These are phyloP conservation scores for Drosophila biarmipes DNA, from an alignment of 1,140 invertebrate genomes.

Conservation along the genomic window DNA sequence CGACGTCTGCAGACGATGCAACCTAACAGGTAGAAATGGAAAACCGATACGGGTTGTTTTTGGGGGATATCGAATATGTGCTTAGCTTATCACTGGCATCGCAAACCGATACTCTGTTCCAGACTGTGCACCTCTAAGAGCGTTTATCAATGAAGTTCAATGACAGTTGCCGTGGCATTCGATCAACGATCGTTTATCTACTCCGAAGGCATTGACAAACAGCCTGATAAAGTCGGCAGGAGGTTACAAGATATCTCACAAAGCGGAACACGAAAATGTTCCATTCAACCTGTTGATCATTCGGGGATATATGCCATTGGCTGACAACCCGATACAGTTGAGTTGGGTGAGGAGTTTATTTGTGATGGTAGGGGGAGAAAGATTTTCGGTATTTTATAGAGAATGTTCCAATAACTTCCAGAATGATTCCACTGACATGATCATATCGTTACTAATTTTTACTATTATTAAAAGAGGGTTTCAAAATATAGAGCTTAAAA, in stretches of 20 bases:
- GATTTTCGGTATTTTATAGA: neutral
- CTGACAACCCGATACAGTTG: slow-evolving; percentile 3
- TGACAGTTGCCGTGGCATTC: slow-evolving; percentile 69
- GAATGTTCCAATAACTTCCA: neutral
- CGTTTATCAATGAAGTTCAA: slow-evolving; percentile 82
- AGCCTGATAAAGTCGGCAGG: slow-evolving; percentile 56
- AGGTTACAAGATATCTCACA: slow-evolving; percentile 19
- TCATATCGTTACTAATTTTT: neutral
- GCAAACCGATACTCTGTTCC: slow-evolving; percentile 55
- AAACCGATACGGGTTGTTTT: slow-evolving; percentile 41
- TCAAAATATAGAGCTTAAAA: neutral
- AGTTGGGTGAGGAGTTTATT: neutral
- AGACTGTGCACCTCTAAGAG: slow-evolving; percentile 9
- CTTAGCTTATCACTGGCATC: slow-evolving; percentile 74
- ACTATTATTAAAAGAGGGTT: too few species aligned
- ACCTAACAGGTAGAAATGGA: slow-evolving; percentile 60
- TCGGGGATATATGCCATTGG: slow-evolving; percentile 4
- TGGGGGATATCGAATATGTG: slow-evolving; percentile 35
- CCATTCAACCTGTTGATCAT: slow-evolving; percentile 35
- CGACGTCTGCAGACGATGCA: slow-evolving; percentile 8
- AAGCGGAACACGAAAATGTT: slow-evolving; percentile 17
- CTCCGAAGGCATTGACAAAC: slow-evolving; percentile 61
- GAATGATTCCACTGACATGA: neutral
- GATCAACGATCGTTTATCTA: slow-evolving; percentile 75
- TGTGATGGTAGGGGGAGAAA: neutral